Conservation (phyloP, 2,888 invertebrate species). For the Odontothrips loti region DNA sequence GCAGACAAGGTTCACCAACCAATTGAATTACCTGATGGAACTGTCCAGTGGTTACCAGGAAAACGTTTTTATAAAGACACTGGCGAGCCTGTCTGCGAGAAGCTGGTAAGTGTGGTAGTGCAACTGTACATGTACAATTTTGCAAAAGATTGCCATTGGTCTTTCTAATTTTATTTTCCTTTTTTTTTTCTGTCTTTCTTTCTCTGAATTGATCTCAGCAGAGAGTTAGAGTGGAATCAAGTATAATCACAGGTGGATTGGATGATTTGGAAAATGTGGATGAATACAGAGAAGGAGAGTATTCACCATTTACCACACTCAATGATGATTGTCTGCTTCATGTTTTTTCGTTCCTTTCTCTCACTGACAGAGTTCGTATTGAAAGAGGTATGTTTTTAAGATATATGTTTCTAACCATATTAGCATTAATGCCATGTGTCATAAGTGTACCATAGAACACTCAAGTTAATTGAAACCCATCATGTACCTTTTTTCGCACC, state of each 20-base stretch:
- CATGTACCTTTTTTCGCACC: not conserved
- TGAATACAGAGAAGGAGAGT: conserved; percentile 13
- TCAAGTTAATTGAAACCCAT: too few relatives aligned
- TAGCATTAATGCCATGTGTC: too few relatives aligned
- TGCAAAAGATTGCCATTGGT: not conserved
- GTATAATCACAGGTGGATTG: not conserved
- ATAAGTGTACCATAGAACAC: too few relatives aligned
- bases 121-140: not conserved
- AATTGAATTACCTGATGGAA: conserved; percentile 6
- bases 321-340: conserved; percentile 10
- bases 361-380: conserved; percentile 7
- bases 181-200: not conserved
- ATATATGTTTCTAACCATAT: not conserved
- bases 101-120: not conserved
- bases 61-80: conserved; percentile 1
- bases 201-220: not conserved
- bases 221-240: not conserved
- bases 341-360: not conserved
- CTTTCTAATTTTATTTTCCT: not conserved
- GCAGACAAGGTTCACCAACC: conserved; percentile 10
- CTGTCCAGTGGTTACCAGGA: not conserved
- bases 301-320: not conserved
- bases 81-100: not conserved
- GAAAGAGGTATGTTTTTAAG: conserved; percentile 1
- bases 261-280: not conserved